These are phyloP conservation scores for Sycophila sp. DNA, from an alignment of 1,140 invertebrate genomes.

Conservation along the genomic window DNA sequence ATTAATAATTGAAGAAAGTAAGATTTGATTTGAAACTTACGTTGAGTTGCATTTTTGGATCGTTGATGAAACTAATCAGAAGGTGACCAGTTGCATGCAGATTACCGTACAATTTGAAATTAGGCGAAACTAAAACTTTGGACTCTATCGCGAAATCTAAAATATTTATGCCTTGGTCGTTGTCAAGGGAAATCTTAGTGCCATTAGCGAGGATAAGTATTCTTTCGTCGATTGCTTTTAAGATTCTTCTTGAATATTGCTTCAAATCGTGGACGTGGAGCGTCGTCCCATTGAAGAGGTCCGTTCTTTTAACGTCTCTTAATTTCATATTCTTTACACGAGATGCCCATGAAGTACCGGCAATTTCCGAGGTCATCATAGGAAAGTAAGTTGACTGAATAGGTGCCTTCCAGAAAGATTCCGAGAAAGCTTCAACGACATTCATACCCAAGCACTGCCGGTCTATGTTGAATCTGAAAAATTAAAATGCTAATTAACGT, in stretches of 20 bases:
- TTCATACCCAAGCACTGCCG: conserved; percentile 47
- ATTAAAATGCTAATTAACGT: neutral
- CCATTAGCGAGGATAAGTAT: conserved; percentile 66
- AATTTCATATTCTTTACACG: conserved; percentile 69
- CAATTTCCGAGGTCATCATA: conserved; percentile 73
- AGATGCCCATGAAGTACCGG: conserved; percentile 71
- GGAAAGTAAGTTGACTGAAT: conserved; percentile 77
- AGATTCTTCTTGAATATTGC: conserved; percentile 77
- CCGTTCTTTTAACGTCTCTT: conserved; percentile 72
- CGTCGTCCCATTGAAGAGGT: conserved; percentile 72
- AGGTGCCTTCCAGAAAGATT: conserved; percentile 70
- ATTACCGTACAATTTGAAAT: conserved; percentile 75
- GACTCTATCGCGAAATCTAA: conserved; percentile 81
- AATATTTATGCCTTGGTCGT: conserved; percentile 75
- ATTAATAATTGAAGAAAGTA: too few relatives aligned
- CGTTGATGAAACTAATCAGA: conserved; percentile 75
- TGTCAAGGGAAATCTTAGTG: conserved; percentile 71
- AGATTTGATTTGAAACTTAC: too few relatives aligned
- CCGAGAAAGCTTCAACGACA: conserved; percentile 67
- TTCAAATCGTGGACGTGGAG: conserved; percentile 75
- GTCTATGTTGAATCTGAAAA: conserved; percentile 73
- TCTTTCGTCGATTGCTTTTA: conserved; percentile 76
- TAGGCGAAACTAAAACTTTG: conserved; percentile 74
- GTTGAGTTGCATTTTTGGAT: conserved; percentile 76
- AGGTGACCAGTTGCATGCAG: conserved; percentile 77